Evolutionary conservation across 1,140 invertebrate genomes (phyloP), one percentile per base, ranked within the genome.

Genomic region (Amyelois transitella): DNA sequence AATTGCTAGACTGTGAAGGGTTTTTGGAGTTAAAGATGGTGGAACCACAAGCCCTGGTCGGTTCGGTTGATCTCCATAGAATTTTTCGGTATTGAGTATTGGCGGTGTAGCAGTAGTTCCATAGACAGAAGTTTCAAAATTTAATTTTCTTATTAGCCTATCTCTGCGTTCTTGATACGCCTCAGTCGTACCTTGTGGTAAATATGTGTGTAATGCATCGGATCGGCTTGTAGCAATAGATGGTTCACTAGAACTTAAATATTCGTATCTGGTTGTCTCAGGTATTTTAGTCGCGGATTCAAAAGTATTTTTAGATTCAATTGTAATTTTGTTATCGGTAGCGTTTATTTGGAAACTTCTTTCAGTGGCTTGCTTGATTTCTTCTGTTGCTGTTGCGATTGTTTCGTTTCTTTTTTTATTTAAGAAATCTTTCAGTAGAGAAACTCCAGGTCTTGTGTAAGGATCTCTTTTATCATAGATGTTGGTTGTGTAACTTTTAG

Each of bases 1-100:
- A 58, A 94, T 89, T 18, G 94, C 94, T 32, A 96, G 72, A 1
- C 94, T 94, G 68, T 95, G 94, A 1, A 96, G 77, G 0, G 94
- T 93, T 66, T 94, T 93, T 1, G 94, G 93, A 0, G 93, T 93
- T 0, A 93, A 91, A 1, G 93, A 94, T 14, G 91, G 91, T 10
- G 92, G 92, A 19, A 93, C 91, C 17, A 91, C 85, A 18, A 93
- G 80, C 20, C 92, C 92, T 44, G 89, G 87, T 59, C 91, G 82
- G 20, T 86, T 88, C 2, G 72, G 64, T 56, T 77, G 66, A 53
- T 79, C 61, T 4, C 81, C 79, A 45, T 81, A 80, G 51, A 77
- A 77, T 67, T 86, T 88, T 24, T 89, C 79, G 21, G 71, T 72
- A 49, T 64, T 55, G 7, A 72, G 67, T 10, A 65, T 72, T 6